These are phyloP conservation scores for Amphiprion ocellaris DNA, from an alignment of 2,113 vertebrate species.

Conservation along the genomic window DNA sequence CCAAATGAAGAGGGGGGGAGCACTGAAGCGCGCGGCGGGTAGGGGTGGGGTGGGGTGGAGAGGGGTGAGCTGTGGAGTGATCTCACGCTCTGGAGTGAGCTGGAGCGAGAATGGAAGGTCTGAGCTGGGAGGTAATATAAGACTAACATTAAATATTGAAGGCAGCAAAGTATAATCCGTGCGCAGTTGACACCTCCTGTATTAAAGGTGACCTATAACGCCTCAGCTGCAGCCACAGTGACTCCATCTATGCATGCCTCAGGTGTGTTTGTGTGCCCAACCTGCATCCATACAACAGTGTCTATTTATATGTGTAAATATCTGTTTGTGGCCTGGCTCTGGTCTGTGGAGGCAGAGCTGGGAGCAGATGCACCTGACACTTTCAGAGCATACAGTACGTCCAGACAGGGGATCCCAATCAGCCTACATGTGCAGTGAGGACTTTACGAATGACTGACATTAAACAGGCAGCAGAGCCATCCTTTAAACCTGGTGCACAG, in stretches of 20 bases:
- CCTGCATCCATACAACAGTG: background rate
- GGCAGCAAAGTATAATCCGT: conserved; percentile 13
- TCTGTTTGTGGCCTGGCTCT: conserved; percentile 8
- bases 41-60: background rate
- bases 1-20: conserved; percentile 51
- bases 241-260: background rate
- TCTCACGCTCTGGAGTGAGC: conserved; percentile 55
- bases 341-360: background rate
- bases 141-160: conserved; percentile 24
- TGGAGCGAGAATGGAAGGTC: conserved; percentile 28
- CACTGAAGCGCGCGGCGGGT: conserved; percentile 14
- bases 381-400: conserved; percentile 11
- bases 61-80: conserved; percentile 19
- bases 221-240: background rate
- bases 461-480: background rate
- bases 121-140: conserved; percentile 17
- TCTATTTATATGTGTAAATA: background rate
- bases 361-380: conserved; percentile 42
- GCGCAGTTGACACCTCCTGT: background rate
- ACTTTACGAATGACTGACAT: conserved; percentile 16
- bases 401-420: background rate
- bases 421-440: conserved; percentile 7
- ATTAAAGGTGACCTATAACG: conserved; percentile 25
- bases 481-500: conserved; percentile 10
- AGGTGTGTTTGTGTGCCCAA: conserved; percentile 16